Base-by-base conservation (phyloP, 1,140 invertebrate genomes). In the Hyles euphorbiae region DNA sequence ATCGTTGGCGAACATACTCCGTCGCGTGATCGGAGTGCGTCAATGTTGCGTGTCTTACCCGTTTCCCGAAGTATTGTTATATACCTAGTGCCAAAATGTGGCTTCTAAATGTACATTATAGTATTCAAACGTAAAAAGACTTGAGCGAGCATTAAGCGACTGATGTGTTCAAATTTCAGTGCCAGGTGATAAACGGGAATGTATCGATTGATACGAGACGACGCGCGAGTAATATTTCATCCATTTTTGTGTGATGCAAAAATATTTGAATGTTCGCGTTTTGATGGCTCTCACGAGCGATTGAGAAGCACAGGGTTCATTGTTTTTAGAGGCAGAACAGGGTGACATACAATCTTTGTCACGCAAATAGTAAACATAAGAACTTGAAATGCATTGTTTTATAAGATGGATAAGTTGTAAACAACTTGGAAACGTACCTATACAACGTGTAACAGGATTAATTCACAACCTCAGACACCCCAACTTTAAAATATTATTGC, bases 101-200 rank as follows among this genome's bases (percentile, higher is more conserved):
- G 70, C 72, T 75, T 70, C 49, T 67, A 56, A 60, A 60, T 36
- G 53, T 61, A 63, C 61, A 56, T 65, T 44, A 51, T 10, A 61
- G 54, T 61, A 61, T 63, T 58, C 32, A 57, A 54, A 55, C 11
- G 6, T 53, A 34, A 34, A 46, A 44, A 48, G 34, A 47, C 32
- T 57, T 45, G 60, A 34, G 36, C 11, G 12, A 22, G 33, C 7
- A 22, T 56, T 58, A 52, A 53, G 58, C 34, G 62, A 63, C 63
- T 50, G 54, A 71, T 68, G 68, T 72, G 72, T 74, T 72, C 68
- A 71, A 65, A 71, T 64, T 64, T 71, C 47, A 62, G 67, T 72
- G 69, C 67, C 67, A 68, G 67, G 53, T 53, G 36, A 46, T 46
- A 33, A 65, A 47, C 48, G 46, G 51, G 46, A 40, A 48, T 46